Percentiles rank a stretch among this genome's conserved stretches.
Conservation (phyloP, 2,113 vertebrate genomes). For the Scatophagus argus region DNA sequence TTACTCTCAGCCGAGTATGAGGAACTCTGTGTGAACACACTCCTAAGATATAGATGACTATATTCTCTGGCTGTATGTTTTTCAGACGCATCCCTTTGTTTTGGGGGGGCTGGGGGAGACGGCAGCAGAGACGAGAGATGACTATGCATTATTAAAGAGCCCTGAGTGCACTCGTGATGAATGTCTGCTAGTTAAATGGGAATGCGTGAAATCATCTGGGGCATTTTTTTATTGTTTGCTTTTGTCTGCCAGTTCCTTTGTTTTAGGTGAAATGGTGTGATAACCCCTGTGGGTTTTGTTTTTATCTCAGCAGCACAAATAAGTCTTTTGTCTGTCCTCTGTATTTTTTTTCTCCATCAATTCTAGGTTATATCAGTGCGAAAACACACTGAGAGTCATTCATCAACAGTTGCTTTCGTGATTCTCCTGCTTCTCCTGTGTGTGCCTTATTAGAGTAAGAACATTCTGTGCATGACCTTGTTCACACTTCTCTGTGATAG, state of each 20-base stretch:
- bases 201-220: slow-evolving; percentile 46
- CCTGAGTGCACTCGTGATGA: slow-evolving; percentile 60
- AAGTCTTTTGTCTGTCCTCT: slow-evolving; percentile 5
- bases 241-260: not conserved
- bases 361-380: not conserved
- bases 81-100: slow-evolving; percentile 51
- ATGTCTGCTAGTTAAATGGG: slow-evolving; percentile 59
- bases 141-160: slow-evolving; percentile 77
- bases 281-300: slow-evolving; percentile 9
- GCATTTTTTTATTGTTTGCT: slow-evolving; percentile 18
- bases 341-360: not conserved
- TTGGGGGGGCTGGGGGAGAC: slow-evolving; percentile 37
- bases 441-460: not conserved
- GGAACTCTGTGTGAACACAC: not conserved
- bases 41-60: slow-evolving; percentile 17
- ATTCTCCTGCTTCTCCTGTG: not conserved
- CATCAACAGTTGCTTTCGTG: slow-evolving; percentile 2
- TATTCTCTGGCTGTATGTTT: slow-evolving; percentile 26
- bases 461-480: not conserved
- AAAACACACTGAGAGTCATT: slow-evolving; percentile 14
- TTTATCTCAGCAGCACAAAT: not conserved
- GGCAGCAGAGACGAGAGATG: slow-evolving; percentile 48
- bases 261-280: slow-evolving; percentile 18
- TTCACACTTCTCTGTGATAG: not conserved
- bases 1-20: not conserved